These are phyloP conservation scores for Neogobius melanostomus DNA, from an alignment of 2,113 vertebrate genomes.

Conservation along the genomic window DNA sequence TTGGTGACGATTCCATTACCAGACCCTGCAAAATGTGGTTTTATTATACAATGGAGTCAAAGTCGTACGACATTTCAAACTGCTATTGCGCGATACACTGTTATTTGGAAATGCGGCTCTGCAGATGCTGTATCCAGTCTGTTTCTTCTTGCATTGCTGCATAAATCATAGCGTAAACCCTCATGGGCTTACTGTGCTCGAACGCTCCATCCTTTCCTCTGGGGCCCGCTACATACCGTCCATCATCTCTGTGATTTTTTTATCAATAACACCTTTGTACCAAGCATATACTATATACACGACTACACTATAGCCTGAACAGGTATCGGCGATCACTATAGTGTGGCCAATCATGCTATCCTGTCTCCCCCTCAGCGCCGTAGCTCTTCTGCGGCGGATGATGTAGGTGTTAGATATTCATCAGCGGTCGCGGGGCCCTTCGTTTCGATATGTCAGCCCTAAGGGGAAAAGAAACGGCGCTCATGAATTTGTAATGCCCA, in stretches of 20 bases:
- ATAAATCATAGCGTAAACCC: neutral
- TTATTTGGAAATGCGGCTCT: too few relatives aligned
- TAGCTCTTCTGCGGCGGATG: neutral
- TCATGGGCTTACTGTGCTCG: neutral
- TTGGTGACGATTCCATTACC: too few relatives aligned
- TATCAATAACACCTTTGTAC: neutral
- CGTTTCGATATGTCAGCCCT: neutral
- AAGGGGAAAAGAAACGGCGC: neutral
- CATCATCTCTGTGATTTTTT: neutral
- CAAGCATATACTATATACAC: neutral
- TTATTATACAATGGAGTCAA: too few relatives aligned
- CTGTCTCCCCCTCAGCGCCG: neutral
- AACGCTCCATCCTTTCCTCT: neutral
- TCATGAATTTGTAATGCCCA: constrained; percentile 3
- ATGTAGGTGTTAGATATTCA: constrained; percentile 1
- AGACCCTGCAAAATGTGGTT: too few relatives aligned
- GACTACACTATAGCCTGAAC: neutral
- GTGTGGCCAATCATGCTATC: neutral
- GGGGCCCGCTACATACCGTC: neutral
- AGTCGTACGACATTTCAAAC: too few relatives aligned
- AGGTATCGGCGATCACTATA: neutral
- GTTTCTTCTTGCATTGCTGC: neutral
- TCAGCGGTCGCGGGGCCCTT: neutral
- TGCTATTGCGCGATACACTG: too few relatives aligned
- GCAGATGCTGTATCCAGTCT: too few relatives aligned